Evolutionary conservation across 2,113 vertebrate genomes (phyloP).

Genomic region (Triplophysa rosa): DNA sequence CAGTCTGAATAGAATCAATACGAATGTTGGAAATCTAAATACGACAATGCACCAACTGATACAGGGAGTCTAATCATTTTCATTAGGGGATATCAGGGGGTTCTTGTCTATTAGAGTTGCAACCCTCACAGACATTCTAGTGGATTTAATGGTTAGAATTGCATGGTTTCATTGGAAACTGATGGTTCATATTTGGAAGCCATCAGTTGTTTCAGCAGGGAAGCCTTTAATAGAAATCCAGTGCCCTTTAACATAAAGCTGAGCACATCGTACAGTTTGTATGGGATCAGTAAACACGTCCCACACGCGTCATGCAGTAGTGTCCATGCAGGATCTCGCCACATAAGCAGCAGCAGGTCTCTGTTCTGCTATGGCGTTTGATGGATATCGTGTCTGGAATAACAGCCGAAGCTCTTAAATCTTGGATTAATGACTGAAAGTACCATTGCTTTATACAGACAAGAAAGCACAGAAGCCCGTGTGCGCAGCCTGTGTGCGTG

Average conservation of each 20-base stretch:
- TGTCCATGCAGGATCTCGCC: background rate
- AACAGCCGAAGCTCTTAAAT: background rate
- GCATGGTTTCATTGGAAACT: too few relatives aligned
- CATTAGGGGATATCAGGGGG: background rate
- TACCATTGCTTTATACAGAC: constrained; percentile 20
- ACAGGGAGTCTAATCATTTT: background rate
- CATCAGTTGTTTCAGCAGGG: background rate
- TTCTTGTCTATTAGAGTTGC: background rate
- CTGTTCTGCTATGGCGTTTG: background rate
- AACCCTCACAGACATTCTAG: too few relatives aligned
- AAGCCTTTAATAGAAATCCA: background rate
- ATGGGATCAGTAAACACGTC: background rate
- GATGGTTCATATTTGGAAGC: too few relatives aligned
- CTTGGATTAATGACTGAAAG: constrained; percentile 30
- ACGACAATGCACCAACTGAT: background rate
- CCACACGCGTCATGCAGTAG: background rate
- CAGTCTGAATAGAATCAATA: background rate
- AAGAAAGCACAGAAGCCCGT: constrained; percentile 3
- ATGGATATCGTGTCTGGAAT: background rate
- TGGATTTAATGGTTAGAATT: too few relatives aligned
- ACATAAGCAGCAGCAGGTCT: background rate
- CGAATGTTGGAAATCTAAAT: background rate
- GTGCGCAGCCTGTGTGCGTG: background rate
- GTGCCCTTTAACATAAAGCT: background rate
- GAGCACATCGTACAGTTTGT: background rate